Evolutionary conservation across 2,888 invertebrate species (phyloP).

Genomic region (Platycheirus albimanus): DNA sequence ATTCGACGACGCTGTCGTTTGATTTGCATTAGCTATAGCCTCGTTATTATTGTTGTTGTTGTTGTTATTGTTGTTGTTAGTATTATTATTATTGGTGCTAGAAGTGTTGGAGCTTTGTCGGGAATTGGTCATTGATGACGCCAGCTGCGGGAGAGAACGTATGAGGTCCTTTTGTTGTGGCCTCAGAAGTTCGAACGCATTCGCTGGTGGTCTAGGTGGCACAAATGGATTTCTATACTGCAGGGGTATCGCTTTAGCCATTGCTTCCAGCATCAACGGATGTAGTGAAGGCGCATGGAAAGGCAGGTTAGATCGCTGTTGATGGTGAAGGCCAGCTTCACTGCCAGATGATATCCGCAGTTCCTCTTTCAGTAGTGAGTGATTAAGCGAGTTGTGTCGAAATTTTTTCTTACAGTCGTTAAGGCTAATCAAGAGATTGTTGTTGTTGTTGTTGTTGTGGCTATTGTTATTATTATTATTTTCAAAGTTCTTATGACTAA

Average conservation of each 20-base stretch:
- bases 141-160: slow-evolving; percentile 67
- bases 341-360: slow-evolving; percentile 61
- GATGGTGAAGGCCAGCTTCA: slow-evolving; percentile 72
- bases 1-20: slow-evolving; percentile 83
- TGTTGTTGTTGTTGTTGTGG: slow-evolving; percentile 77
- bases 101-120: slow-evolving; percentile 60
- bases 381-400: slow-evolving; percentile 64
- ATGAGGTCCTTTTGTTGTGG: slow-evolving; percentile 79
- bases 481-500: slow-evolving; percentile 77
- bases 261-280: slow-evolving; percentile 88
- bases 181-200: slow-evolving; percentile 86
- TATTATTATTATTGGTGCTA: slow-evolving; percentile 73
- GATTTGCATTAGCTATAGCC: slow-evolving; percentile 75
- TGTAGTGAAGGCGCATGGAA: slow-evolving; percentile 84
- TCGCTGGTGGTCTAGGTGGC: slow-evolving; percentile 84
- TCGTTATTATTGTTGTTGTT: slow-evolving; percentile 75
- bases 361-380: slow-evolving; percentile 72
- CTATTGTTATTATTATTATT: slow-evolving; percentile 73
- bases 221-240: slow-evolving; percentile 84
- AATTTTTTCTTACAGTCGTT: slow-evolving; percentile 72
- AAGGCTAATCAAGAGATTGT: slow-evolving; percentile 62
- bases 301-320: slow-evolving; percentile 76
- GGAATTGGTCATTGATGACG: slow-evolving; percentile 62
- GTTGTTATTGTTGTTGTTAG: slow-evolving; percentile 52
- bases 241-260: slow-evolving; percentile 86